A percentile compares a stretch with the other conserved stretches of the same genome.
Conservation (phyloP, 1,140 invertebrate species). For the Venturia canescens region DNA sequence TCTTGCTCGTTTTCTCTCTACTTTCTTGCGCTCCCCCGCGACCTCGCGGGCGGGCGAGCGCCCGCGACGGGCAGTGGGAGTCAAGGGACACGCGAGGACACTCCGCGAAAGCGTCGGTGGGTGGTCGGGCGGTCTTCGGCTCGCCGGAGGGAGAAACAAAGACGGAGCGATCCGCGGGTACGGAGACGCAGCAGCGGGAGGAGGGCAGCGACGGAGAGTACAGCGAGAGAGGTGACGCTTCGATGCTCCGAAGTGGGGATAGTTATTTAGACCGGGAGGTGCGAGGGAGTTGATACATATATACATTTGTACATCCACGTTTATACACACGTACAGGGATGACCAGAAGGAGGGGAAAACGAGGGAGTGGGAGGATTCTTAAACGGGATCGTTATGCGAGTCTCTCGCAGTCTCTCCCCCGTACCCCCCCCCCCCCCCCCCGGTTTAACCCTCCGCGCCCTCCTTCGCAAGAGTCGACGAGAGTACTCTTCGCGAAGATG, state of each 20-base stretch:
- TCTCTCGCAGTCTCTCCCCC: constrained; percentile 64
- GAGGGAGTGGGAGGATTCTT: constrained; percentile 67
- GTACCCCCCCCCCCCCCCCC: constrained; percentile 17
- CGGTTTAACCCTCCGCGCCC: constrained; percentile 11
- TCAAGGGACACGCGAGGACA: background rate
- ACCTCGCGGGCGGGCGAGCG: constrained; percentile 41
- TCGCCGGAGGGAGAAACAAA: constrained; percentile 9
- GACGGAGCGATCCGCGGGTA: too few species aligned
- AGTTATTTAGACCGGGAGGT: constrained; percentile 63
- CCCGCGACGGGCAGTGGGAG: constrained; percentile 45
- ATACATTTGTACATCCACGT: background rate
- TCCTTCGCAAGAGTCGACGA: background rate
- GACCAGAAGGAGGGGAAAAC: constrained; percentile 45
- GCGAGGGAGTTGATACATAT: constrained; percentile 25
- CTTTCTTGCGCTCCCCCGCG: constrained; percentile 57
- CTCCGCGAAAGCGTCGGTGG: constrained; percentile 6
- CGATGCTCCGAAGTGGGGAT: constrained; percentile 53
- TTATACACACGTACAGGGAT: background rate
- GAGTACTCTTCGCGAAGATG: background rate
- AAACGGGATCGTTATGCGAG: constrained; percentile 75
- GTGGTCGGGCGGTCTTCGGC: constrained; percentile 28
- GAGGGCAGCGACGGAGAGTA: constrained; percentile 55
- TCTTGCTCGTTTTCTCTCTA: constrained; percentile 47
- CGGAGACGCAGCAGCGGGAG: constrained; percentile 52
- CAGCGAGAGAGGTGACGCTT: constrained; percentile 51